Conservation (phyloP, 1,140 invertebrate species). For the Ptiloglossa arizonensis region DNA sequence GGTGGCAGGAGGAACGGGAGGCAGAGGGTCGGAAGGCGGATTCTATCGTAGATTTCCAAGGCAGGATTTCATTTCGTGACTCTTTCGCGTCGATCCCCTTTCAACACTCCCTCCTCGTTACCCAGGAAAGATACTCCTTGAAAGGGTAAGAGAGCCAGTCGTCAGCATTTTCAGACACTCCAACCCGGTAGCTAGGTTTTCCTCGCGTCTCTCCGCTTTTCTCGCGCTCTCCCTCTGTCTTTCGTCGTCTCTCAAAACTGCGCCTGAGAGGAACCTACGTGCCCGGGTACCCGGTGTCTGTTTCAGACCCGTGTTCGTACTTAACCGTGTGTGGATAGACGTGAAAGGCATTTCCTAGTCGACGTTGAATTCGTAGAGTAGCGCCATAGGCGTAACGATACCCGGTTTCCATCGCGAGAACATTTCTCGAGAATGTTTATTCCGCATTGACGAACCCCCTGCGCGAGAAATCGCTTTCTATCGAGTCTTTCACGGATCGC, state of each 20-base stretch:
- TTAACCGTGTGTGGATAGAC: neutral
- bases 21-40: neutral
- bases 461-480: too few relatives aligned
- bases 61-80: constrained; percentile 27
- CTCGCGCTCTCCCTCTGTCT: constrained; percentile 2
- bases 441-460: too few relatives aligned
- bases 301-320: neutral
- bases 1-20: too few relatives aligned
- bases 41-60: constrained; percentile 23
- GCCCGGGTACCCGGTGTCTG: neutral
- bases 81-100: constrained; percentile 1
- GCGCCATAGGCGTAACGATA: neutral
- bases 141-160: constrained; percentile 45
- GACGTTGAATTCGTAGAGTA: neutral
- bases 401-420: too few relatives aligned
- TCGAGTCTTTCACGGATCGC: too few relatives aligned
- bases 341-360: neutral
- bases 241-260: neutral
- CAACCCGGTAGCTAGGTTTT: constrained; percentile 3
- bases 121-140: constrained; percentile 33
- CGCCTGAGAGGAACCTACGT: neutral
- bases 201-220: neutral
- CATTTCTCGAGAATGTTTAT: neutral
- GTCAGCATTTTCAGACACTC: constrained; percentile 54
- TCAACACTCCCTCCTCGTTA: constrained; percentile 31